These are phyloP conservation scores for Pomatorhinus ruficollis DNA, from an alignment of 2,113 vertebrate genomes.

Conservation along the genomic window DNA sequence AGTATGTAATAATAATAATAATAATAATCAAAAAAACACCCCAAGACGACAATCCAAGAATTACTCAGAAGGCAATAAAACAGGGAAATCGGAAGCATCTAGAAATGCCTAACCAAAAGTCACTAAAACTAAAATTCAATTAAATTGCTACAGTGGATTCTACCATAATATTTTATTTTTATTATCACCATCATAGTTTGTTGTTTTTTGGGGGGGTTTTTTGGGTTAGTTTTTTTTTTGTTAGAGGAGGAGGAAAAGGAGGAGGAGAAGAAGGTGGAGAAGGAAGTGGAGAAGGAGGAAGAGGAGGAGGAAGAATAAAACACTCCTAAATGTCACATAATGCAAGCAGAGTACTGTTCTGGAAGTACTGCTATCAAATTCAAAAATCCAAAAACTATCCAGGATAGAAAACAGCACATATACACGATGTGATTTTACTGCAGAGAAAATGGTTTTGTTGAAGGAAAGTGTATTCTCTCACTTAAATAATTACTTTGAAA, in stretches of 20 bases:
- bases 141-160: neutral
- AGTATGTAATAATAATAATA: neutral
- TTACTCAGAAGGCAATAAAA: neutral
- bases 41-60: neutral
- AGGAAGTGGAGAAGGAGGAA: neutral
- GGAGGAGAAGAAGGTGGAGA: neutral
- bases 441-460: neutral
- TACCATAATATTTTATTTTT: neutral
- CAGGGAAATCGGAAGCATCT: neutral
- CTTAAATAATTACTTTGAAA: neutral
- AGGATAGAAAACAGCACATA: neutral
- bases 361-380: neutral
- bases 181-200: neutral
- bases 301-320: neutral
- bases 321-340: neutral
- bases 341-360: neutral
- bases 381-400: neutral
- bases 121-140: neutral
- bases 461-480: neutral
- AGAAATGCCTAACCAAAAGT: neutral
- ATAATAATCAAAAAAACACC: neutral
- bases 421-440: neutral
- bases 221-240: neutral
- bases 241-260: neutral
- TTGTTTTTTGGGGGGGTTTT: neutral